phyloP scores from a whole-genome alignment of 64 coral and sea anemone genomes.

The Catalaphyllia jardinei region DNA sequence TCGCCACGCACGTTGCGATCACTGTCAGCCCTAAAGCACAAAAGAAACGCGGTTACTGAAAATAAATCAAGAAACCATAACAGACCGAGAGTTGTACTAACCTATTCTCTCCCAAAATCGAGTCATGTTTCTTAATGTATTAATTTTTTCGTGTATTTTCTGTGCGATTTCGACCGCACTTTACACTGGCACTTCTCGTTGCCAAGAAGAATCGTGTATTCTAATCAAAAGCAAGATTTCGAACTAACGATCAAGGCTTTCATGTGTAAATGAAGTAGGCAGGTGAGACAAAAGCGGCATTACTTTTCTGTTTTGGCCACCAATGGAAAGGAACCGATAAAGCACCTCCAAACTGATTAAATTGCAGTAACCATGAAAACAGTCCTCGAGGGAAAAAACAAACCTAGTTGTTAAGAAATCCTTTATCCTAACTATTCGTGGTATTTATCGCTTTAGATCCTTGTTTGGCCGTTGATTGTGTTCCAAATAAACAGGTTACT shows the following conservation, averaged over 20 bases:
- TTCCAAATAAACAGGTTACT: too few species aligned
- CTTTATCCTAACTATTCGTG: background rate
- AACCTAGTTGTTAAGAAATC: background rate
- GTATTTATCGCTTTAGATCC: background rate
- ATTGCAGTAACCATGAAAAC: background rate
- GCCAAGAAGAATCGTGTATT: background rate
- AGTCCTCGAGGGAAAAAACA: background rate
- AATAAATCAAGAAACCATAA: background rate
- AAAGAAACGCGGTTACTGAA: background rate
- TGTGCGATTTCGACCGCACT: background rate
- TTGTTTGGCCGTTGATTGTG: too few species aligned
- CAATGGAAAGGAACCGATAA: background rate
- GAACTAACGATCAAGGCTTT: background rate
- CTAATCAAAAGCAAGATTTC: background rate
- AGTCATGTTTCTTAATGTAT: background rate
- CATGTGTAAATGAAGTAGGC: background rate
- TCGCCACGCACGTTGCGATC: background rate
- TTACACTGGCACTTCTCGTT: background rate
- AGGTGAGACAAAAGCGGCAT: background rate
- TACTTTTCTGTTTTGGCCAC: constrained; percentile 2
- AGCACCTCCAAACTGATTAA: background rate
- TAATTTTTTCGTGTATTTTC: background rate
- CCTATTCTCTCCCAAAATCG: background rate
- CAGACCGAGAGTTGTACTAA: background rate
- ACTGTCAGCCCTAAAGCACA: background rate